Conservation (phyloP, 2,797 vertebrate species). For the Pangasius larnaudii region DNA sequence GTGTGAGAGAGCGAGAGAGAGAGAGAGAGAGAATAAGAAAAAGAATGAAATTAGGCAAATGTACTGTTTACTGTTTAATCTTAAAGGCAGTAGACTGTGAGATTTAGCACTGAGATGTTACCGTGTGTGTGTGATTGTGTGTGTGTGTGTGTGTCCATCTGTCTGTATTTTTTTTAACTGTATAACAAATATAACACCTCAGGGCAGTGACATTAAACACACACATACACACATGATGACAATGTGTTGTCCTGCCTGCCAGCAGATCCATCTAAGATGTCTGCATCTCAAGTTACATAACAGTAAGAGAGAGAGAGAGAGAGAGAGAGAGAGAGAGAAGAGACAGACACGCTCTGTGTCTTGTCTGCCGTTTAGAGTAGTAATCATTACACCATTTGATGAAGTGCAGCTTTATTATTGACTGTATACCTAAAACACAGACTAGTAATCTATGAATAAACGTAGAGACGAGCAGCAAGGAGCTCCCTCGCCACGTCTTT, state of each 20-base stretch:
- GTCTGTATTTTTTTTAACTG: neutral
- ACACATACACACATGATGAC: constrained; percentile 9
- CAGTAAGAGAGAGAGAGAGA: neutral
- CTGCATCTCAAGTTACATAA: constrained; percentile 22
- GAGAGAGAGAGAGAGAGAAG: neutral
- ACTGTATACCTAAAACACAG: neutral
- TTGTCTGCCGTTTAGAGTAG: neutral
- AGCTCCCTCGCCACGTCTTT: neutral
- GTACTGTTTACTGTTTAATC: constrained; percentile 5
- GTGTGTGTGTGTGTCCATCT: neutral
- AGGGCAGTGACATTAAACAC: constrained; percentile 19
- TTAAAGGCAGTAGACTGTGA: neutral
- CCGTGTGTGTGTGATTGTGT: neutral
- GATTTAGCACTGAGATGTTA: neutral
- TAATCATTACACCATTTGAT: constrained; percentile 1
- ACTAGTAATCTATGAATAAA: constrained; percentile 7
- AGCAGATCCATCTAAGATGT: constrained; percentile 3
- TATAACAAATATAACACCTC: constrained; percentile 18
- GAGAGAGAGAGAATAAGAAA: neutral
- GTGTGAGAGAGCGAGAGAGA: neutral
- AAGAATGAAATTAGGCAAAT: neutral
- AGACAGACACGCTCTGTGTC: constrained; percentile 15
- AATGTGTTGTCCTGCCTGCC: constrained; percentile 16
- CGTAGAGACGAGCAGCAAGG: neutral
- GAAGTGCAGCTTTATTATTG: constrained; percentile 16